Percentiles rank a stretch among this genome's conserved stretches.
These are phyloP conservation scores for Erpobdella octoculata DNA, from an alignment of 2,888 invertebrate genomes.

Conservation along the genomic window DNA sequence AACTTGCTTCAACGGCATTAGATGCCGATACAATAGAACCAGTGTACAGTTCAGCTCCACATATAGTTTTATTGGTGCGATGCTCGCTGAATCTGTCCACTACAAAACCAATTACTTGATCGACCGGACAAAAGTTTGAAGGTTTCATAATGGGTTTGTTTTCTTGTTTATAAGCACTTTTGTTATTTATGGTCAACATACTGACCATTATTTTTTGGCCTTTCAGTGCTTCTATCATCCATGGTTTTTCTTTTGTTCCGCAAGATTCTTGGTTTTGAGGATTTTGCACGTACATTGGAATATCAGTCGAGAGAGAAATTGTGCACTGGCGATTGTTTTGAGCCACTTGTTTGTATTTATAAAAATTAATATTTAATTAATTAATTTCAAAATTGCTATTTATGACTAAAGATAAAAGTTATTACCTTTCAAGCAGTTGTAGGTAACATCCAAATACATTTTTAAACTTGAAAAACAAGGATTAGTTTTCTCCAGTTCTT, in stretches of 20 bases:
- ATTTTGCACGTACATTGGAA: not conserved
- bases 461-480: constrained; percentile 25
- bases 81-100: too few relatives aligned
- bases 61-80: too few relatives aligned
- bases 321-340: constrained; percentile 3
- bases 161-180: too few relatives aligned
- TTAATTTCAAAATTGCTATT: not conserved
- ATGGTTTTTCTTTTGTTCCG: not conserved
- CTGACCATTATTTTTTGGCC: constrained; percentile 7
- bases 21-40: too few relatives aligned
- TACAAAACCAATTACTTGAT: not conserved
- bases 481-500: not conserved
- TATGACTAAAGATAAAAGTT: not conserved
- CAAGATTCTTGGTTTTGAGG: not conserved
- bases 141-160: not conserved
- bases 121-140: not conserved
- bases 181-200: too few relatives aligned
- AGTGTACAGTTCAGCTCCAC: too few relatives aligned
- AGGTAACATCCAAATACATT: constrained; percentile 25
- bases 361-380: constrained; percentile 8
- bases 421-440: constrained; percentile 24
- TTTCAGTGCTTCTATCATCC: constrained; percentile 7
- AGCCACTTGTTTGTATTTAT: not conserved
- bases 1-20: too few relatives aligned
- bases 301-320: not conserved